Conservation (phyloP, 2,113 vertebrate species). For the Erythrolamprus reginae region DNA sequence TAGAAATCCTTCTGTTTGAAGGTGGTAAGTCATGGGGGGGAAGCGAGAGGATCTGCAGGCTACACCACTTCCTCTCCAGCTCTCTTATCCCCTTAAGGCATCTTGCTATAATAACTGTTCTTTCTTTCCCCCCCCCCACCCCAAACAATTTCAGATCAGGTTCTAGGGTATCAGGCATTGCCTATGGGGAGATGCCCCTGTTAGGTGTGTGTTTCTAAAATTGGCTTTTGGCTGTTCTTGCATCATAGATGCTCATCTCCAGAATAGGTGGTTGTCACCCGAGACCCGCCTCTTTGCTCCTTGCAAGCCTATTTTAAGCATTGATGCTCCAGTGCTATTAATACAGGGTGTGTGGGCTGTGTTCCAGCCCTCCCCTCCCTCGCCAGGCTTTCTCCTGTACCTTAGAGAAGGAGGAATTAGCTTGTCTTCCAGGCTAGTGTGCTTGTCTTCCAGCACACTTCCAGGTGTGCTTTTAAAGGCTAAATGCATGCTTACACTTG, state of each 20-base stretch:
- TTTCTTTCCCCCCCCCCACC: neutral
- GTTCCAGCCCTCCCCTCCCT: neutral
- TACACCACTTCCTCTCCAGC: too few relatives aligned
- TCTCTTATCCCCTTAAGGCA: neutral
- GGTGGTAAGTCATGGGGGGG: neutral
- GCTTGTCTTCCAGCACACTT: too few relatives aligned
- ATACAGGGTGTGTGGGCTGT: conserved; percentile 42
- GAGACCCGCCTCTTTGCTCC: conserved; percentile 44
- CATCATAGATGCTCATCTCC: conserved; percentile 30
- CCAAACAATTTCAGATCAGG: neutral
- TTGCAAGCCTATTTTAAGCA: conserved; percentile 60
- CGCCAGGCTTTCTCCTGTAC: conserved; percentile 30
- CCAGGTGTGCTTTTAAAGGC: neutral
- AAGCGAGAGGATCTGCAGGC: neutral
- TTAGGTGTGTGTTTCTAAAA: conserved; percentile 14
- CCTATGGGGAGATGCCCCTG: neutral
- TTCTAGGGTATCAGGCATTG: neutral
- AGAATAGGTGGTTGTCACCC: conserved; percentile 58
- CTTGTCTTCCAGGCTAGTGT: neutral
- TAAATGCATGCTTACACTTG: neutral
- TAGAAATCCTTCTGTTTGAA: neutral
- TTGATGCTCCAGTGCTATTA: conserved; percentile 54
- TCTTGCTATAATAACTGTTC: neutral
- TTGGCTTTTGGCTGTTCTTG: neutral
- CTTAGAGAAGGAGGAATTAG: neutral